A percentile compares a stretch with the other conserved stretches of the same genome.
Evolutionary conservation across 1,140 invertebrate genomes (phyloP).

Genomic region (Colletes gigas): DNA sequence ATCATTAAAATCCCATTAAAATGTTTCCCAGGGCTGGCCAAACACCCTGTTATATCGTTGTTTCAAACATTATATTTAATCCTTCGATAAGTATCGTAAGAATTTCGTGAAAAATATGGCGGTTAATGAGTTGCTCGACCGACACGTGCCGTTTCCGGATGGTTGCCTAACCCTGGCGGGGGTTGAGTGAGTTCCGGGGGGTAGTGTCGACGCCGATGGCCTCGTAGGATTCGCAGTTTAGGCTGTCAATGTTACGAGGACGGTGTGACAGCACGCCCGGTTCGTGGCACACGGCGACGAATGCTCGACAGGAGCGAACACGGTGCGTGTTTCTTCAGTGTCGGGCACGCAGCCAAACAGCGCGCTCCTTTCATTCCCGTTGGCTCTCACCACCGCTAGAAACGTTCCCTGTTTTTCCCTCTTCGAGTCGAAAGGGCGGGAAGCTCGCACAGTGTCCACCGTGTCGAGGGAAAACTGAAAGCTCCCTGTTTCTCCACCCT

Average conservation of each 20-base stretch:
- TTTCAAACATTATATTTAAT: too few relatives aligned
- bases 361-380: neutral
- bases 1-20: too few relatives aligned
- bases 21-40: too few relatives aligned
- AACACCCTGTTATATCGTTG: too few relatives aligned
- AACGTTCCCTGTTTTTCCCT: neutral
- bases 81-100: too few relatives aligned
- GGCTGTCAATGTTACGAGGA: conserved; percentile 56
- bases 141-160: neutral
- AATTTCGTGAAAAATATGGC: too few relatives aligned
- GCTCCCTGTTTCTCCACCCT: too few relatives aligned
- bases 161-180: conserved; percentile 1
- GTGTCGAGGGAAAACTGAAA: too few relatives aligned
- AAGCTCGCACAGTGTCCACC: too few relatives aligned
- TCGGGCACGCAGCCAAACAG: conserved; percentile 36
- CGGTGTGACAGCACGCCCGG: conserved; percentile 25
- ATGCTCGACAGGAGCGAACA: conserved; percentile 49
- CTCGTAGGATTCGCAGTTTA: conserved; percentile 53
- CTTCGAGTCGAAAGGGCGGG: neutral
- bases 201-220: conserved; percentile 26
- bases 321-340: conserved; percentile 44
- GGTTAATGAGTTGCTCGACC: neutral
- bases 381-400: neutral
- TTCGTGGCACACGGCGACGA: conserved; percentile 51
- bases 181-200: conserved; percentile 21